Evolutionary conservation across 1,140 invertebrate genomes (phyloP).

Genomic region (Pseudomyrmex cubaensis): DNA sequence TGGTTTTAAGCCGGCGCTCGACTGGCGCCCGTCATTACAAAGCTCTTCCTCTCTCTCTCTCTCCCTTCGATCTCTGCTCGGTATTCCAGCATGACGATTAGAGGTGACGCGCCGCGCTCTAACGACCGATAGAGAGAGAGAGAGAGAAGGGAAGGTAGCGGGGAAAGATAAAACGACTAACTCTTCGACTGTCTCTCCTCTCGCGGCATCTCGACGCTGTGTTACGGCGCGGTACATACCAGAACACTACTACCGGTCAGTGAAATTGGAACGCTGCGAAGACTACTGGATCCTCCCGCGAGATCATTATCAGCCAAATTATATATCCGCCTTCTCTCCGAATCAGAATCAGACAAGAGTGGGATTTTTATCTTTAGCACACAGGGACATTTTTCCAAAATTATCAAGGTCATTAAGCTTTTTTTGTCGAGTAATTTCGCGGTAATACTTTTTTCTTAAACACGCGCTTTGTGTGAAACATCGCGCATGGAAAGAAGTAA

Average conservation of each 20-base stretch:
- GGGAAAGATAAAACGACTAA: not conserved
- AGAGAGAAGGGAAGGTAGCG: too few relatives aligned
- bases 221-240: constrained; percentile 49
- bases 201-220: constrained; percentile 24
- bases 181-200: not conserved
- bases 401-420: not conserved
- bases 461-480: too few relatives aligned
- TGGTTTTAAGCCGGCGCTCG: constrained; percentile 47
- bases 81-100: constrained; percentile 59
- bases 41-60: constrained; percentile 11
- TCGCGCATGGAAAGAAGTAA: too few relatives aligned
- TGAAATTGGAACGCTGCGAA: constrained; percentile 38
- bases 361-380: constrained; percentile 2
- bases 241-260: constrained; percentile 37
- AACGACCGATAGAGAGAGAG: constrained; percentile 33
- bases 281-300: not conserved
- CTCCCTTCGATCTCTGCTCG: not conserved
- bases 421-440: too few relatives aligned
- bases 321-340: constrained; percentile 15
- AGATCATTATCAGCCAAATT: constrained; percentile 41
- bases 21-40: constrained; percentile 55
- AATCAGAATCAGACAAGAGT: not conserved
- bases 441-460: too few relatives aligned
- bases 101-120: constrained; percentile 11
- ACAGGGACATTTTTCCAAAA: not conserved